Conservation (phyloP, 2,888 invertebrate genomes). For the Cecidostiba fungosa region DNA sequence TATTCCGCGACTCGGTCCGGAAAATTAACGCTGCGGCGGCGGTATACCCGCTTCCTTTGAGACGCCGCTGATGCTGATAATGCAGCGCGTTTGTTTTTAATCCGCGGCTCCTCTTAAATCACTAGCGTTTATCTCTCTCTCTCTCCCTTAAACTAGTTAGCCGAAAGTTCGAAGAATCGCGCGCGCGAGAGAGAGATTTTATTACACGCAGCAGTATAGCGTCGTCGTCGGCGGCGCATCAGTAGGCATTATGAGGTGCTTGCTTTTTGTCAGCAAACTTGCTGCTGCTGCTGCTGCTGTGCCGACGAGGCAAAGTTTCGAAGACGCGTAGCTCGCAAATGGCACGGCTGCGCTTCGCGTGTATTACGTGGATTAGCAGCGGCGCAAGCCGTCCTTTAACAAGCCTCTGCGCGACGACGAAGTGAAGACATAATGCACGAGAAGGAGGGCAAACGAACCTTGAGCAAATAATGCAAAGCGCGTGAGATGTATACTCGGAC, state of each 20-base stretch:
- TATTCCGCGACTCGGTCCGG: constrained; percentile 63
- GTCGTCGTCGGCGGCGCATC: constrained; percentile 36
- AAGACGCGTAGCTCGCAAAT: constrained; percentile 63
- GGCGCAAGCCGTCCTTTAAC: constrained; percentile 49
- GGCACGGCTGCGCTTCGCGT: constrained; percentile 47
- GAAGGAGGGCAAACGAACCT: constrained; percentile 75
- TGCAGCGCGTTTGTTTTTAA: not conserved
- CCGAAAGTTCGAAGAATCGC: constrained; percentile 2
- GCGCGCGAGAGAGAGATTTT: constrained; percentile 2
- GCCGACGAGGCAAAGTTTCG: constrained; percentile 59
- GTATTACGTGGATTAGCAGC: constrained; percentile 61
- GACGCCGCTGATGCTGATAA: too few species aligned
- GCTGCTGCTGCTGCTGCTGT: too few species aligned
- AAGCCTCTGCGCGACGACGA: constrained; percentile 63
- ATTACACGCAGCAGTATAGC: not conserved
- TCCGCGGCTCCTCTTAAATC: not conserved
- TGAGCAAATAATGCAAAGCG: constrained; percentile 78
- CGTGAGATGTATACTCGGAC: constrained; percentile 72
- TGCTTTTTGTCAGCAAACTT: constrained; percentile 48
- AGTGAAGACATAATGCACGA: constrained; percentile 67
- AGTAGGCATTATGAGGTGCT: constrained; percentile 46
- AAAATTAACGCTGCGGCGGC: constrained; percentile 13
- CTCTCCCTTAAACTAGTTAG: not conserved
- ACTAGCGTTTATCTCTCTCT: not conserved
- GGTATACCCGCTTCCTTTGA: too few species aligned